These are phyloP conservation scores for Xyrauchen texanus DNA, from an alignment of 2,113 vertebrate species.

Conservation along the genomic window DNA sequence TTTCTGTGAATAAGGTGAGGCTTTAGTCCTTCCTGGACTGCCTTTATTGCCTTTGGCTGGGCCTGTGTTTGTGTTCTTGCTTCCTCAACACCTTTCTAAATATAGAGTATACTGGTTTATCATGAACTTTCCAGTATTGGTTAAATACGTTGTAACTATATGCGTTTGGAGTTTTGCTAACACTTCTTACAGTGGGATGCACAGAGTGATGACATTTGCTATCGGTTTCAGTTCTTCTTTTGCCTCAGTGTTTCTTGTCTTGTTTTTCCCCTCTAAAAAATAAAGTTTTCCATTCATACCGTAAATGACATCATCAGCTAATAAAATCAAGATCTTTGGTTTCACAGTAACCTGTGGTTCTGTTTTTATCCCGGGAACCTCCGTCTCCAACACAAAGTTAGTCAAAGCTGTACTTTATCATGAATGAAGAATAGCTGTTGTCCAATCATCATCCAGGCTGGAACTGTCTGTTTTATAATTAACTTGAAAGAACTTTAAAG, in stretches of 20 bases:
- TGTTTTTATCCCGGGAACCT: background rate
- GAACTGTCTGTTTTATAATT: too few species aligned
- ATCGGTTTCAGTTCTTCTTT: constrained; percentile 17
- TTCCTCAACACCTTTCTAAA: background rate
- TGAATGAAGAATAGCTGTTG: too few species aligned
- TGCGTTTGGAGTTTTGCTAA: background rate
- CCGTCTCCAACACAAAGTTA: background rate
- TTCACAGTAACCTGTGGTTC: background rate
- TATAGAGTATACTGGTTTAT: background rate
- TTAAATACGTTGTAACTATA: background rate
- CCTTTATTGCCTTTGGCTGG: background rate
- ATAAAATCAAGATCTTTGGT: constrained; percentile 1
- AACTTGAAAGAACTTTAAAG: too few species aligned
- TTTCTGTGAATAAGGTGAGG: background rate
- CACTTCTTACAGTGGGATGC: background rate
- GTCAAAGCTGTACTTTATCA: too few species aligned
- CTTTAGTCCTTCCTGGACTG: background rate
- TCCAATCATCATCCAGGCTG: too few species aligned
- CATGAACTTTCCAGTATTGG: background rate
- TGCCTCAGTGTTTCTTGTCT: background rate
- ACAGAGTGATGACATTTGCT: background rate
- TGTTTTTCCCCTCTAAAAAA: background rate
- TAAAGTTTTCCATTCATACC: background rate
- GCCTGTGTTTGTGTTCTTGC: background rate
- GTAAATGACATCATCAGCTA: background rate